These are phyloP conservation scores for Solenopsis fugax DNA, from an alignment of 1,140 invertebrate species.

Conservation along the genomic window DNA sequence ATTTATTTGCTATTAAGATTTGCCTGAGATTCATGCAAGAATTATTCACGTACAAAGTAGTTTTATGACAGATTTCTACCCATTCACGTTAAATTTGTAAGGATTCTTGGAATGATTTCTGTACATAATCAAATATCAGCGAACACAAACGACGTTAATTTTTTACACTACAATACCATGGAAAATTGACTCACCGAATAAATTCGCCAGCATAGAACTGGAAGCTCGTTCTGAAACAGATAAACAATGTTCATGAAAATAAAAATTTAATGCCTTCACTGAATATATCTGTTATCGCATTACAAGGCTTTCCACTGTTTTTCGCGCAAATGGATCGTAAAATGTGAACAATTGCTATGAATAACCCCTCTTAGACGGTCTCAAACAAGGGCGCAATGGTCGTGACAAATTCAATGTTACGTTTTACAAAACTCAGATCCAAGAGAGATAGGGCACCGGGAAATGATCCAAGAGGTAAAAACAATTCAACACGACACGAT, in stretches of 20 bases:
- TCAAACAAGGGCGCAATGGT: constrained; percentile 21
- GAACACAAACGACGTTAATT: not conserved
- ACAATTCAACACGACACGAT: constrained; percentile 26
- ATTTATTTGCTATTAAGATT: not conserved
- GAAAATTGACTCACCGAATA: constrained; percentile 78
- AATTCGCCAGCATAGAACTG: constrained; percentile 84
- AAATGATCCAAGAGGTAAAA: constrained; percentile 51
- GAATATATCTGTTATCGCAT: not conserved
- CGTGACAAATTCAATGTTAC: constrained; percentile 40
- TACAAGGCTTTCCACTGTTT: not conserved
- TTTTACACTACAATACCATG: not conserved
- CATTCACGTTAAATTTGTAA: not conserved
- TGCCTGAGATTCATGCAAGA: not conserved
- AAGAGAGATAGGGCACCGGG: constrained; percentile 25
- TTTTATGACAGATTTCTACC: not conserved
- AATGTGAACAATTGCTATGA: not conserved
- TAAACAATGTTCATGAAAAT: constrained; percentile 42
- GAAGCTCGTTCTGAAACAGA: constrained; percentile 81
- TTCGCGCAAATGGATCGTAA: not conserved
- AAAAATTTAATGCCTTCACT: not conserved
- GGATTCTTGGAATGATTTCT: not conserved
- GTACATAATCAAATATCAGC: not conserved
- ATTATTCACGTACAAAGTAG: not conserved
- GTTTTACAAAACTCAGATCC: constrained; percentile 43
- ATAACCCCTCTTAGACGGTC: not conserved